Evolutionary conservation across 1,140 invertebrate genomes (phyloP).

Genomic region (Copidosoma floridanum): DNA sequence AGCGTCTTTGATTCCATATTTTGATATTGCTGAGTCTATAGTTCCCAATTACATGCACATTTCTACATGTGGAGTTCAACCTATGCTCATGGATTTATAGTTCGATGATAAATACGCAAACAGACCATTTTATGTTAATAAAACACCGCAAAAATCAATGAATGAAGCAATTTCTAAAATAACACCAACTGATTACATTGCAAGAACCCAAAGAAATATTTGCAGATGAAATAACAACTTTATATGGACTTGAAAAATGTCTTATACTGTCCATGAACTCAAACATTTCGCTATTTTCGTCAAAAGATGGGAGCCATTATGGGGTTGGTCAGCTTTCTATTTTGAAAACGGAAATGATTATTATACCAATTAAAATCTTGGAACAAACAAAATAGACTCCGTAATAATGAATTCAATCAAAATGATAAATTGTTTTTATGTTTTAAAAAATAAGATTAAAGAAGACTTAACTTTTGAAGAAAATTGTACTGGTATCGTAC

Average conservation of each 20-base stretch:
- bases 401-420: slow-evolving; percentile 16
- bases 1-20: background rate
- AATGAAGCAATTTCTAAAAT: background rate
- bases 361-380: slow-evolving; percentile 5
- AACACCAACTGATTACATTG: slow-evolving; percentile 7
- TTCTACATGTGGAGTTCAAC: background rate
- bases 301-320: slow-evolving; percentile 15
- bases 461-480: background rate
- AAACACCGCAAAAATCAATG: background rate
- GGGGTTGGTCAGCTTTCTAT: slow-evolving; percentile 16
- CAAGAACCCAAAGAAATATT: slow-evolving; percentile 7
- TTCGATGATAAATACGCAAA: background rate
- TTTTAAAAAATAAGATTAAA: slow-evolving; percentile 6
- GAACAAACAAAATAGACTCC: slow-evolving; percentile 20
- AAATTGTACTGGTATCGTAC: background rate
- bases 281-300: slow-evolving; percentile 10
- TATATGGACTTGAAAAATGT: slow-evolving; percentile 17
- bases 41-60: background rate
- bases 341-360: slow-evolving; percentile 21
- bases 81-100: background rate
- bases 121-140: background rate
- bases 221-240: background rate
- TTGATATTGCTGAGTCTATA: background rate
- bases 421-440: slow-evolving; percentile 3
- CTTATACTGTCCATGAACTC: slow-evolving; percentile 20